Conservation (phyloP, 92 coral and sea anemone genomes). For the Actinernus sp. region DNA sequence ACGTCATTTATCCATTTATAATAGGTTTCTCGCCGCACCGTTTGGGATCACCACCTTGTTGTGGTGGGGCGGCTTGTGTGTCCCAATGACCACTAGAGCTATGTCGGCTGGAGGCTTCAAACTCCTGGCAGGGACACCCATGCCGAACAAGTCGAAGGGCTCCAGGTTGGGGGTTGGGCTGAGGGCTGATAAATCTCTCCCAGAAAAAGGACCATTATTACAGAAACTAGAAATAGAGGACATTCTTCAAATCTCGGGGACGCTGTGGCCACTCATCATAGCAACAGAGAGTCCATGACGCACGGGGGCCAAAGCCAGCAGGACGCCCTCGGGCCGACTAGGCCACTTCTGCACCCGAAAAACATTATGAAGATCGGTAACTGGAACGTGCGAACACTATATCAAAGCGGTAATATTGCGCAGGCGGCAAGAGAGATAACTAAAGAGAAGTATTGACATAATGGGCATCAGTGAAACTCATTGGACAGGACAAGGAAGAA, state of each 20-base stretch:
- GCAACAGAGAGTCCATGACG: background rate
- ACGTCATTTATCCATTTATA: no score
- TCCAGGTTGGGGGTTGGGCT: no score
- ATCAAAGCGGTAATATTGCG: slow-evolving; percentile 36
- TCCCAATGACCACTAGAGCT: no score
- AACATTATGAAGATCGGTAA: slow-evolving; percentile 36
- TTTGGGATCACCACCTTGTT: no score
- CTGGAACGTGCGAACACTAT: slow-evolving; percentile 50
- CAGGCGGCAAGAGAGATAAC: slow-evolving; percentile 53
- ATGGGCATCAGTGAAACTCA: slow-evolving; percentile 34
- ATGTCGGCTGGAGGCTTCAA: no score
- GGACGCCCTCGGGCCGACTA: slow-evolving; percentile 21
- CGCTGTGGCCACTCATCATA: background rate
- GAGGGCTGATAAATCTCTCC: no score
- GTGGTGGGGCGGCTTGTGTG: no score
- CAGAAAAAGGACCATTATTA: no score
- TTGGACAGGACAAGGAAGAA: slow-evolving; percentile 32
- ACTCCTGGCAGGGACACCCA: no score
- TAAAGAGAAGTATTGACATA: slow-evolving; percentile 1
- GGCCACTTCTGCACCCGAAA: slow-evolving; percentile 24
- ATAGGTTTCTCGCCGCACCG: no score
- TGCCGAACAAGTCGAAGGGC: no score
- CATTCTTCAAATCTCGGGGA: background rate
- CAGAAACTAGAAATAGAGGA: no score
- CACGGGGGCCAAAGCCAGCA: slow-evolving; percentile 23